Evolutionary conservation across 2,797 vertebrate genomes (phyloP).

Genomic region (Sebastes vulpes): DNA sequence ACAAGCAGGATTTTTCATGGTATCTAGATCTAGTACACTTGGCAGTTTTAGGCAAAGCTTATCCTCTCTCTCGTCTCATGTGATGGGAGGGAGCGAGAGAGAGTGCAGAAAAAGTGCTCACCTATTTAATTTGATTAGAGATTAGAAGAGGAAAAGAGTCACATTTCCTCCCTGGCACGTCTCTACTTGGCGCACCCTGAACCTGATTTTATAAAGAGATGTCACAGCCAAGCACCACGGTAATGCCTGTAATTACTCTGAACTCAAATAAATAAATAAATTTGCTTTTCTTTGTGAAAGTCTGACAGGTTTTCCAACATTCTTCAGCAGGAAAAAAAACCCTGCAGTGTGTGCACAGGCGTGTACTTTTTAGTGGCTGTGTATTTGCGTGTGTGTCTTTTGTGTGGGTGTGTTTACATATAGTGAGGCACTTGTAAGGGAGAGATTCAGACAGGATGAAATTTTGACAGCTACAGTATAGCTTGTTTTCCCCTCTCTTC

Average conservation of each 20-base stretch:
- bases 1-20: constrained; percentile 66
- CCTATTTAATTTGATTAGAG: constrained; percentile 88
- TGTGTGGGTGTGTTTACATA: constrained; percentile 78
- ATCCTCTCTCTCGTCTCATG: constrained; percentile 52
- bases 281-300: constrained; percentile 82
- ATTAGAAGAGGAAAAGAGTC: constrained; percentile 80
- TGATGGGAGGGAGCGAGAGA: constrained; percentile 34
- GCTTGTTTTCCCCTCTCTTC: constrained; percentile 68
- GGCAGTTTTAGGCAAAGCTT: constrained; percentile 69
- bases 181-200: constrained; percentile 81
- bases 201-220: constrained; percentile 87
- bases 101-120: constrained; percentile 58
- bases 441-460: constrained; percentile 78
- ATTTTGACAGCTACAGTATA: constrained; percentile 86
- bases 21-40: constrained; percentile 60
- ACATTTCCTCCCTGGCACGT: constrained; percentile 78
- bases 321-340: constrained; percentile 69
- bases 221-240: constrained; percentile 79
- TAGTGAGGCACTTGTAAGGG: constrained; percentile 74
- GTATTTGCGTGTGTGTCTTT: constrained; percentile 56
- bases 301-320: constrained; percentile 88
- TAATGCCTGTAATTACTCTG: constrained; percentile 89
- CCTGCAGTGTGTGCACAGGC: constrained; percentile 47
- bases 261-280: constrained; percentile 90
- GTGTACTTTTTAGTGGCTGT: constrained; percentile 47